Evolutionary conservation across 92 coral and sea anemone genomes (phyloP).

Genomic region (Umimayanthus kanabou): DNA sequence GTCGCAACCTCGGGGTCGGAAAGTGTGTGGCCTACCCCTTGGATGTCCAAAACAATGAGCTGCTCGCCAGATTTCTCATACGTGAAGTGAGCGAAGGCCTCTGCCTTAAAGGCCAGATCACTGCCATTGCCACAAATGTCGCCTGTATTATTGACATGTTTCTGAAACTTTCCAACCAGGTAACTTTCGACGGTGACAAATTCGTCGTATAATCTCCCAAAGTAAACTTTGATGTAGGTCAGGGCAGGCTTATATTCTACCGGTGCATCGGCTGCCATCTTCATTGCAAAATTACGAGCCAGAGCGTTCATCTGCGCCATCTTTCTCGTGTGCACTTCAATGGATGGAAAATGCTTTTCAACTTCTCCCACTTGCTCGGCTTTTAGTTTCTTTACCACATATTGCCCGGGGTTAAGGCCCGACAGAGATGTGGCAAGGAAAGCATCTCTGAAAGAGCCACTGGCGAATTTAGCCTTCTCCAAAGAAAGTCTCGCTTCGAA

Average conservation of each 20-base stretch:
- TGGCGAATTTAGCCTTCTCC: constrained; percentile 53
- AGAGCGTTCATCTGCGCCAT: constrained; percentile 67
- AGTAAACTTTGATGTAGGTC: constrained; percentile 63
- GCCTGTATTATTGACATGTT: constrained; percentile 72
- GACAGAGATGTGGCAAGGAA: background rate
- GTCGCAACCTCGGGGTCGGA: constrained; percentile 65
- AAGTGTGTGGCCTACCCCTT: constrained; percentile 49
- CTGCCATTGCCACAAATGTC: constrained; percentile 33
- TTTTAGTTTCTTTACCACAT: constrained; percentile 57
- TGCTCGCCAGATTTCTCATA: constrained; percentile 47
- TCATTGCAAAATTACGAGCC: constrained; percentile 61
- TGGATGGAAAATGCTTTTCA: constrained; percentile 41
- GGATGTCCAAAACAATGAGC: constrained; percentile 61
- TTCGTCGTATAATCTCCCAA: constrained; percentile 58
- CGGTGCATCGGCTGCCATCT: constrained; percentile 48
- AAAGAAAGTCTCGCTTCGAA: constrained; percentile 55
- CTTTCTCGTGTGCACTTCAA: constrained; percentile 59
- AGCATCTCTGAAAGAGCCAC: constrained; percentile 63
- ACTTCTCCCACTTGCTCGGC: constrained; percentile 46
- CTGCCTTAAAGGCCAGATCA: constrained; percentile 48
- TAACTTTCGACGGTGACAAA: constrained; percentile 57
- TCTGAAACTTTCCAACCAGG: constrained; percentile 53
- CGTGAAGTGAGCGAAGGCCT: constrained; percentile 59
- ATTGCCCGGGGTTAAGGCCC: constrained; percentile 31
- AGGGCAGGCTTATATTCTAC: constrained; percentile 49